Percentiles rank a stretch among this genome's conserved stretches.
These are phyloP conservation scores for Reticulitermes lucifugus DNA, from an alignment of 2,888 invertebrate genomes.

Conservation along the genomic window DNA sequence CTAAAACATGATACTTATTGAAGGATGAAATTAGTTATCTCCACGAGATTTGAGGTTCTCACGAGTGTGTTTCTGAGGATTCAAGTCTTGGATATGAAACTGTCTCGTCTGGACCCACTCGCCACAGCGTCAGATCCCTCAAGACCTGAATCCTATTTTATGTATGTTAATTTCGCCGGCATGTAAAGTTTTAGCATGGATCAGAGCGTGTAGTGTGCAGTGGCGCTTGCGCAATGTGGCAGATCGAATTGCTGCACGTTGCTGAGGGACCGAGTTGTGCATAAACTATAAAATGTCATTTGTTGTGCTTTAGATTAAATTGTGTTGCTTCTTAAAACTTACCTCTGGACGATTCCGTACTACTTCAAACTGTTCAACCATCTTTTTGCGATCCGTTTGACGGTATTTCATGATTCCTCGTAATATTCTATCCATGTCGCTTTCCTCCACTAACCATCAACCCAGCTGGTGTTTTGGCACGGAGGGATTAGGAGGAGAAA, in stretches of 20 bases:
- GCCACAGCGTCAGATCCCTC: too few species aligned
- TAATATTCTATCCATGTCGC: slow-evolving; percentile 85
- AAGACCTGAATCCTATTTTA: too few species aligned
- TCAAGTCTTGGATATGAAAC: too few species aligned
- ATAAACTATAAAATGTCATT: neutral
- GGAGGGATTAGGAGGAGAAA: neutral
- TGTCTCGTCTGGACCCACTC: too few species aligned
- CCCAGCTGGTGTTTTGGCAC: neutral
- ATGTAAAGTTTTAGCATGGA: too few species aligned
- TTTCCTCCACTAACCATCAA: neutral
- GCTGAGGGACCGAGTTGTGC: neutral
- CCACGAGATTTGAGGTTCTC: too few species aligned
- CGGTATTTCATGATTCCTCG: slow-evolving; percentile 92
- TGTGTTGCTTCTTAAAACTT: slow-evolving; percentile 53
- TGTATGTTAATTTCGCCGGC: too few species aligned
- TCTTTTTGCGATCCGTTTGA: slow-evolving; percentile 80
- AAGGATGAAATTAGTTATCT: too few species aligned
- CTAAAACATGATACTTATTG: too few species aligned
- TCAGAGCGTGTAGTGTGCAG: too few species aligned
- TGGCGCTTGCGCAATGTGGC: slow-evolving; percentile 17
- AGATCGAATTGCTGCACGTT: neutral
- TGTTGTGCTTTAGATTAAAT: neutral
- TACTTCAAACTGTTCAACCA: slow-evolving; percentile 93
- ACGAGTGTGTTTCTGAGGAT: too few species aligned
- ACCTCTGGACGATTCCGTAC: slow-evolving; percentile 91